Percentiles rank a stretch among this genome's conserved stretches.
Evolutionary conservation across 2,113 vertebrate genomes (phyloP).

Genomic region (Cephalopterus ornatus): DNA sequence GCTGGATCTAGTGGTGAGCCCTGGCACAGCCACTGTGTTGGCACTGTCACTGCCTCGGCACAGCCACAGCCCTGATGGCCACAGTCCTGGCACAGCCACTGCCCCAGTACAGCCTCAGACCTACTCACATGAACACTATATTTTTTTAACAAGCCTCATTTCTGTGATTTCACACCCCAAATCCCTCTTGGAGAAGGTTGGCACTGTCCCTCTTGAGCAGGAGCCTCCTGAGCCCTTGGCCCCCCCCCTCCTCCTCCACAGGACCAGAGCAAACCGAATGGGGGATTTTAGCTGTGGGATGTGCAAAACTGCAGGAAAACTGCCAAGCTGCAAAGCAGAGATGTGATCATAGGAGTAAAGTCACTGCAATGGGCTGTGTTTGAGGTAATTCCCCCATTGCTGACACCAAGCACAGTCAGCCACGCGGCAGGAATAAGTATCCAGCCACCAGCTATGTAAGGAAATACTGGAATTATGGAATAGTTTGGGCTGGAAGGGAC

Average conservation of each 20-base stretch:
- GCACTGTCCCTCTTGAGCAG: fast-evolving
- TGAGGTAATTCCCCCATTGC: background rate
- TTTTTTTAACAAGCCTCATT: too few relatives aligned
- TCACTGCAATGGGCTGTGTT: background rate
- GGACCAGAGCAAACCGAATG: fast-evolving
- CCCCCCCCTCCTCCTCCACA: fast-evolving
- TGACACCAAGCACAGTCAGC: background rate
- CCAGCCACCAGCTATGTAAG: background rate
- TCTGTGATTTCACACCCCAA: fast-evolving
- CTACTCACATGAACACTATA: background rate
- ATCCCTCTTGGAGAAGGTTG: background rate
- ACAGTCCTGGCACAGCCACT: background rate
- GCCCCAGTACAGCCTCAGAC: fast-evolving
- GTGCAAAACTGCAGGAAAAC: background rate
- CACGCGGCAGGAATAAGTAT: background rate
- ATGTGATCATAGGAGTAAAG: background rate
- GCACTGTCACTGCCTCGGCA: background rate
- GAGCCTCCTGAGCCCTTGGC: background rate
- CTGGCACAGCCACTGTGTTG: background rate
- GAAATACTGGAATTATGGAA: background rate
- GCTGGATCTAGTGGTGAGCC: background rate
- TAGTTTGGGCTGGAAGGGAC: background rate
- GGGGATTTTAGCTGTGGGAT: background rate
- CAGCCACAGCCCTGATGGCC: background rate
- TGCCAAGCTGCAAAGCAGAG: background rate